Evolutionary conservation across 2,888 invertebrate species (phyloP), one percentile per base, ranked within the genome.

Genomic region (Drosophila imparisetae): DNA sequence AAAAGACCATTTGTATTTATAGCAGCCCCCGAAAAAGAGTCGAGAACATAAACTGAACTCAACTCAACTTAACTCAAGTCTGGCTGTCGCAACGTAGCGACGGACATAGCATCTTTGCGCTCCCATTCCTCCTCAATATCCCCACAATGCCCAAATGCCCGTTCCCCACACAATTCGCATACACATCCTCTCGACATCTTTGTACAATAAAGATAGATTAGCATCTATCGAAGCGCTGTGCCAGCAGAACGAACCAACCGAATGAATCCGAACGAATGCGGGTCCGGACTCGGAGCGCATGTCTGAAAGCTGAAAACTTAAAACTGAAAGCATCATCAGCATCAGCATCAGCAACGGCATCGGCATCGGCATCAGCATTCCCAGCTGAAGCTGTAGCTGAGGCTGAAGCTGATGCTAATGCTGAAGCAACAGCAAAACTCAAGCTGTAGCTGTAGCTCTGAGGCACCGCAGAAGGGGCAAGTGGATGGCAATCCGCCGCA

Each of bases 201-300:
- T 85, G 86, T 66, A 88, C 88, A 84, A 78, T 88, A 88, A 85
- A 84, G 86, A 84, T 88, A 86, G 84, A 88, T 88, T 80, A 81
- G 86, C 84, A 84, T 84, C 84, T 86, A 84, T 87, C 80, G 83
- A 83, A 78, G 76, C 42, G 86, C 80, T 74, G 75, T 82, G 83
- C 85, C 85, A 78, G 75, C 79, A 54, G 70, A 78, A 73, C 76
- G 85, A 62, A 54, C 81, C 5, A 36, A 48, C 54, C 78, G 84
- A 81, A 67, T 32, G 80, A 69, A 81, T 68, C 80, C 83, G 83
- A 82, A 64, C 68, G 81, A 55, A 38, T 81, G 81, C 83, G 83
- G 81, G 83, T 75, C 72, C 52, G 49, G 59, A 49, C n/a, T 32
- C 34, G 65, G 18, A 75, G 79, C 82, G 83, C 85, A 84, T 83